Conservation (phyloP, 1,140 invertebrate species). For the Ceratoteleas bidentatus region DNA sequence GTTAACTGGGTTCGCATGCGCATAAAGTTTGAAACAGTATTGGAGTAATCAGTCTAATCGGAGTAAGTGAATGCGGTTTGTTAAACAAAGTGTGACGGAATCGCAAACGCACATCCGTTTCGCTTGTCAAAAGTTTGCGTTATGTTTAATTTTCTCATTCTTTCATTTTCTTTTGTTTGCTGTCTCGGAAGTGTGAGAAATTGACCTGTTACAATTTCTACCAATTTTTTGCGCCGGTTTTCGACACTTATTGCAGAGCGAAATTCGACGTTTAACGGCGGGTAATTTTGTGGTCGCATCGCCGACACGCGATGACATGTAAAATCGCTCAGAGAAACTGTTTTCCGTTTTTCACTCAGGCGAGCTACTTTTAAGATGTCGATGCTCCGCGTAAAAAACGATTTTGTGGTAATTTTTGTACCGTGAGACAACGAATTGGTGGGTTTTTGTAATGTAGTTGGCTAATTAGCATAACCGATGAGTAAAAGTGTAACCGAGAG, state of each 20-base stretch:
- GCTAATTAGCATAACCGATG: background rate
- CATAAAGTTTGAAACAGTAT: conserved; percentile 7
- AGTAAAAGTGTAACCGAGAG: background rate
- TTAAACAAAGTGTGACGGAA: conserved; percentile 47
- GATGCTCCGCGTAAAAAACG: no score
- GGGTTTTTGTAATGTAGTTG: no score
- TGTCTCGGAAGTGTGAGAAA: background rate
- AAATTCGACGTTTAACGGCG: no score
- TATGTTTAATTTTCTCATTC: background rate
- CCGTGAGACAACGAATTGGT: background rate
- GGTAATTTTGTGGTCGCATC: no score
- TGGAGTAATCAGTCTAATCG: background rate
- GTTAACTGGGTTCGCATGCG: background rate
- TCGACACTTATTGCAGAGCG: no score
- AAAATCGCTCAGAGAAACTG: no score
- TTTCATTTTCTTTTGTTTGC: conserved; percentile 2
- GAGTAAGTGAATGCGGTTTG: conserved; percentile 13
- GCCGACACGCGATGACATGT: no score
- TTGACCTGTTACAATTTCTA: no score
- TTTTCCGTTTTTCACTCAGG: no score
- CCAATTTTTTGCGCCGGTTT: no score
- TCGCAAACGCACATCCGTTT: conserved; percentile 20
- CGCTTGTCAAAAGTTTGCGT: conserved; percentile 6
- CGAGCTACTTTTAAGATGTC: no score
- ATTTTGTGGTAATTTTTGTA: no score